A percentile compares a stretch with the other conserved stretches of the same genome.
Evolutionary conservation across 2,888 invertebrate genomes (phyloP).

Genomic region (Andrena marginata): DNA sequence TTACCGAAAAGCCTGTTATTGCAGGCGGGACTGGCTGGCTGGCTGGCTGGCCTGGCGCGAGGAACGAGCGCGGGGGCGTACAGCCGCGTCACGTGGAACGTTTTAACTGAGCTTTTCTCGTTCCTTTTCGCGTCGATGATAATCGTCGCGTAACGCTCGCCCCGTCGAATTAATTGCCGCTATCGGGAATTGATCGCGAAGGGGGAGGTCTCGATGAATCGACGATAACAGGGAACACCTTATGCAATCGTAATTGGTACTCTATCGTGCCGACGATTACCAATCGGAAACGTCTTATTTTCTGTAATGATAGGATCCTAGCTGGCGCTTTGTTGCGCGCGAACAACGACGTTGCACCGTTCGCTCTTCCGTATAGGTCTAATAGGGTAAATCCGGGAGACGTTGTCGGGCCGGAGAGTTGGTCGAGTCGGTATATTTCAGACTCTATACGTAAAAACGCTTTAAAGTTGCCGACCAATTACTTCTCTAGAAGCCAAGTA

Average conservation of each 20-base stretch:
- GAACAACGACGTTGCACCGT: neutral
- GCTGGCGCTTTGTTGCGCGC: neutral
- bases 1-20: conserved; percentile 82
- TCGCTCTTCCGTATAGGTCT: conserved; percentile 4
- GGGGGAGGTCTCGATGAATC: conserved; percentile 45
- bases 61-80: conserved; percentile 42
- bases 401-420: no score
- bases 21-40: conserved; percentile 66
- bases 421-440: no score
- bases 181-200: conserved; percentile 52
- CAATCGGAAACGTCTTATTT: conserved; percentile 61
- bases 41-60: conserved; percentile 40
- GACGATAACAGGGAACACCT: conserved; percentile 39
- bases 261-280: conserved; percentile 21
- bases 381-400: no score
- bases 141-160: conserved; percentile 56
- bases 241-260: conserved; percentile 52
- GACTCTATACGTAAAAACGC: no score
- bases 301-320: conserved; percentile 22
- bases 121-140: conserved; percentile 37
- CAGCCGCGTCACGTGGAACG: conserved; percentile 45
- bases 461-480: no score
- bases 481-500: no score
- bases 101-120: conserved; percentile 45
- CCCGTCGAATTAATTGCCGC: conserved; percentile 55